A percentile compares a stretch with the other conserved stretches of the same genome.
Evolutionary conservation across 1,140 invertebrate species (phyloP).

Genomic region (Zaprionus nigranus): DNA sequence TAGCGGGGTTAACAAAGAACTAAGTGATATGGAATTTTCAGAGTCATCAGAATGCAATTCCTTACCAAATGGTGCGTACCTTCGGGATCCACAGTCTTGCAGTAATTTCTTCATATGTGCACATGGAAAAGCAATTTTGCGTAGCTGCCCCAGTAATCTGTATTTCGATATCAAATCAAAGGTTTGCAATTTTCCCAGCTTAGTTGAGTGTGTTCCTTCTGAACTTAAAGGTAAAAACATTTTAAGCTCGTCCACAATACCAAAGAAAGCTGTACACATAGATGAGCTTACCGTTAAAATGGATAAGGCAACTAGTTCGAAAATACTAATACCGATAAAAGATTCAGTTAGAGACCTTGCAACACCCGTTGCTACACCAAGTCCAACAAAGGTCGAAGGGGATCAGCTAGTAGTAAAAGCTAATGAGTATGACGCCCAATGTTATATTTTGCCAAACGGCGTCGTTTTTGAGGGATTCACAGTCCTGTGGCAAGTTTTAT

Average conservation of each 20-base stretch:
- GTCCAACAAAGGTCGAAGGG: neutral
- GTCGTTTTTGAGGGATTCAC: conserved; percentile 33
- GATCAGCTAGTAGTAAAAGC: neutral
- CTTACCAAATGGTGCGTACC: no score
- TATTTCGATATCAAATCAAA: conserved; percentile 36
- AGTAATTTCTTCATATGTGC: no score
- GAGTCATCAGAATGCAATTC: no score
- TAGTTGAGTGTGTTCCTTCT: conserved; percentile 19
- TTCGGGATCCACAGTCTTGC: no score
- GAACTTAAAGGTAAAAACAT: neutral
- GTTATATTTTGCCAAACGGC: conserved; percentile 42
- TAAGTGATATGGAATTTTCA: no score
- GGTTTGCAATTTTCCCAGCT: conserved; percentile 35
- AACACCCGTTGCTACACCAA: neutral
- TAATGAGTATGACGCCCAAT: neutral
- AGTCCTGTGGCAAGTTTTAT: conserved; percentile 50
- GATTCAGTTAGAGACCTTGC: neutral
- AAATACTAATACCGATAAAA: neutral
- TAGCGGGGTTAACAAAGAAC: no score
- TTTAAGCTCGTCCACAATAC: neutral
- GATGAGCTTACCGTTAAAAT: neutral
- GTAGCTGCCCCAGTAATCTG: no score
- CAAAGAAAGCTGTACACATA: neutral
- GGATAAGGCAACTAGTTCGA: neutral
- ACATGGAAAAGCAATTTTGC: no score